Evolutionary conservation across 2,888 invertebrate species (phyloP).

Genomic region (Nipponacmea schrenckii): DNA sequence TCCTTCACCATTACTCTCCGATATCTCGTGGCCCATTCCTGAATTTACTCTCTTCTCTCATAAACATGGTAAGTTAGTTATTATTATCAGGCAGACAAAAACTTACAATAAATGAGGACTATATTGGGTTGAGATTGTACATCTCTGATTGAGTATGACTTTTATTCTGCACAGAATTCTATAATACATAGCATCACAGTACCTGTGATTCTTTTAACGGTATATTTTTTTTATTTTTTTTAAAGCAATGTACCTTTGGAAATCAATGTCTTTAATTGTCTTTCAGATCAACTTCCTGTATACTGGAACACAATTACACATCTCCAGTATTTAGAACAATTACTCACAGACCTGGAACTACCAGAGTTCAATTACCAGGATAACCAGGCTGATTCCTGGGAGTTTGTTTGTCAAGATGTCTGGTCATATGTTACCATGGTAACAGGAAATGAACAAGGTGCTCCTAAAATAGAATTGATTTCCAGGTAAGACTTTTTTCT

Average conservation of each 20-base stretch:
- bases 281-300: conserved; percentile 40
- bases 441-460: conserved; percentile 31
- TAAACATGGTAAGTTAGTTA: conserved; percentile 8
- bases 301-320: conserved; percentile 56
- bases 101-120: background rate
- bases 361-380: conserved; percentile 45
- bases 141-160: too few relatives aligned
- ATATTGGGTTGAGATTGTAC: background rate
- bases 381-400: conserved; percentile 43
- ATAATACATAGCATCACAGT: too few relatives aligned
- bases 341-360: conserved; percentile 42
- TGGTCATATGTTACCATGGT: conserved; percentile 45
- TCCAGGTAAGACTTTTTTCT: conserved; percentile 39
- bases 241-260: too few relatives aligned
- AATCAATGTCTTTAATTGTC: too few relatives aligned
- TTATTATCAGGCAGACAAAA: too few relatives aligned
- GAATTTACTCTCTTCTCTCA: conserved; percentile 41
- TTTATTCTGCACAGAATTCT: too few relatives aligned
- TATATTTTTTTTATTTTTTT: background rate
- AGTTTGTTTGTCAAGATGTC: conserved; percentile 45
- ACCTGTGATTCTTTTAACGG: background rate
- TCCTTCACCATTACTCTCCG: conserved; percentile 34
- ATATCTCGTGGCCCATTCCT: conserved; percentile 55
- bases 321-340: conserved; percentile 39
- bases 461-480: conserved; percentile 37